Base-by-base conservation (phyloP, 2,113 vertebrate species). In the Myxocyprinus asiaticus region DNA sequence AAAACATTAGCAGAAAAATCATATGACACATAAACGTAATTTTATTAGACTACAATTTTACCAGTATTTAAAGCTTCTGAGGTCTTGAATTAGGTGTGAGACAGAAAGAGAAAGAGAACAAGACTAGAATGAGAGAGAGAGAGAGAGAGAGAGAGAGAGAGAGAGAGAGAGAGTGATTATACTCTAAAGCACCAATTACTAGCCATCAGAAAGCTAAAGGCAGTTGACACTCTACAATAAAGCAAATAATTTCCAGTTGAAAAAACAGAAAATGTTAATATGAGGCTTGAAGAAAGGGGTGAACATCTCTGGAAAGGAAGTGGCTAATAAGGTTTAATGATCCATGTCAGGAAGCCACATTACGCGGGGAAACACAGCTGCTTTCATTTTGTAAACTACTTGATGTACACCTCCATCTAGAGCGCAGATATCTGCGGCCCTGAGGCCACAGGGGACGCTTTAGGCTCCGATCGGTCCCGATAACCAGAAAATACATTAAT, bases 381-480 rank as follows among this genome's bases (percentile, higher is more conserved):
- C 95, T 95, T 99, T 97, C 96, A 98, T 98, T 99, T 97, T 97
- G 97, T 98, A 99, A 99, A 99, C 96, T 98, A 95, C 98, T 97
- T 97, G 94, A 98, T 98, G 96, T 95, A 97, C 96, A 95, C 96
- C 96, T 97, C 95, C 96, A 95, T 95, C 95, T 92, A 89, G 90
- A 89, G 93, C 94, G 90, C 91, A 92, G 96, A 94, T 94, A 95
- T 97, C 97, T 97, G 96, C 95, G 96, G 94, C 92, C 94, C 93
- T 33, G 87, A 90, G 93, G 95, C 94, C 95, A 95, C 94, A 90
- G 22, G 22, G 22, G 1, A 33, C 95, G 94, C 93, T 93, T 95
- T 94, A 96, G 94, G 86, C n/a, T 14, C 4, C 47, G 71, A 74
- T 33, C 22, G 3, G 22, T 93, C 78, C 94, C 91, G 91, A 93